Base-by-base conservation (phyloP, 2,888 invertebrate genomes). In the Meandrusa payeni region DNA sequence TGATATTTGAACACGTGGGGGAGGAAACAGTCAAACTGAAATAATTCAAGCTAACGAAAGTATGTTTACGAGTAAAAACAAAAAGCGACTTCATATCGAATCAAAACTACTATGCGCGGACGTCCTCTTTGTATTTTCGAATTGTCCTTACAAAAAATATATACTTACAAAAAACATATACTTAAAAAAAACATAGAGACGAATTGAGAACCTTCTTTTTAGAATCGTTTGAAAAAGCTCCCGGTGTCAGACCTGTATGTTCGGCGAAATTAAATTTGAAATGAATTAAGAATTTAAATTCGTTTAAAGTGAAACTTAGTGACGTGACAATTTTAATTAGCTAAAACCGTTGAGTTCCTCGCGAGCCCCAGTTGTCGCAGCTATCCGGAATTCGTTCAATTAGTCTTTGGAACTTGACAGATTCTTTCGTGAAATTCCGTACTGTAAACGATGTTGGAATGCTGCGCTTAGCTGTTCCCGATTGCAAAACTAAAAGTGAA, bases 271-370 rank as follows among this genome's bases (percentile, higher is more conserved):
- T n/a, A n/a, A n/a, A n/a, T n/a, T n/a, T n/a, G 20, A 34, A 7
- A 13, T 10, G 15, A 36, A 36, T 23, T 34, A 36, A 36, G 15
- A 36, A 15, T 24, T 12, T 24, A 19, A 40, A 24, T 40, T 26
- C 24, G 7, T 10, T 20, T 26, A 17, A 12, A 40, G 12, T 19
- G 26, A 17, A 40, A 32, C 32, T 40, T 24, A 7, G 7, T 24
- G 40, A 41, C 28, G 34, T 34, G 27, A 15, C 27, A 41, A 34
- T 41, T 41, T 41, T 34, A 41, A 41, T 41, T 41, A 41, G 34
- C 20, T 22, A 17, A 41, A 28, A 22, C 31, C 32, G 32, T 10
- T 22, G 34, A 41, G 28, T 41, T 41, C 34, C 26, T 19, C 9
- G 34, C 41, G 27, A 28, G 22, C 22, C 6, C 41, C 17, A 22